Conservation (phyloP, 2,113 vertebrate genomes). For the Nesogale talazaci region DNA sequence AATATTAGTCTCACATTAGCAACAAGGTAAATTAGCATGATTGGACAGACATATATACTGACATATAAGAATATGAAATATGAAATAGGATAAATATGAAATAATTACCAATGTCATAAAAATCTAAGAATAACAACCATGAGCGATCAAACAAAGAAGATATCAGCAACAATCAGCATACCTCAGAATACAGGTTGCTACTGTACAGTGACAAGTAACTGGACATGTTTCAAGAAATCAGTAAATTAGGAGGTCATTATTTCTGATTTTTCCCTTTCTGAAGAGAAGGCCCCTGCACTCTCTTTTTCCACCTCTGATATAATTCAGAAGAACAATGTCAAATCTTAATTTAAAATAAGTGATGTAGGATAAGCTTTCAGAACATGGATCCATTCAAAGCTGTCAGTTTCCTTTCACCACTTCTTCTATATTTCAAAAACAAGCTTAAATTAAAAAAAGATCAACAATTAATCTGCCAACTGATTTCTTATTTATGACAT, state of each 20-base stretch:
- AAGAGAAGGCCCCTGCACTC: conserved; percentile 37
- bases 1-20: not conserved
- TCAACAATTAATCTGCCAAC: conserved; percentile 73
- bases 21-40: not conserved
- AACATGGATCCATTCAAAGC: conserved; percentile 60
- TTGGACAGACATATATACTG: not conserved
- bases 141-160: conserved; percentile 17
- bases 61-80: no score
- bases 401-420: conserved; percentile 65
- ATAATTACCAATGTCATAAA: conserved; percentile 41
- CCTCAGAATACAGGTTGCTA: not conserved
- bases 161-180: not conserved
- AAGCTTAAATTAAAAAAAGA: conserved; percentile 77
- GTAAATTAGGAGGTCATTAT: conserved; percentile 41
- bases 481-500: conserved; percentile 66
- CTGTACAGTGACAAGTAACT: not conserved
- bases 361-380: conserved; percentile 45
- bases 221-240: conserved; percentile 56
- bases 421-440: conserved; percentile 65
- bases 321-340: conserved; percentile 69
- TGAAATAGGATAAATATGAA: conserved; percentile 61
- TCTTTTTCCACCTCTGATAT: conserved; percentile 59
- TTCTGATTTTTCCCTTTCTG: not conserved
- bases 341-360: conserved; percentile 77
- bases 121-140: conserved; percentile 25